Evolutionary conservation across 1,140 invertebrate genomes (phyloP).

Genomic region (Drosophila yakuba): DNA sequence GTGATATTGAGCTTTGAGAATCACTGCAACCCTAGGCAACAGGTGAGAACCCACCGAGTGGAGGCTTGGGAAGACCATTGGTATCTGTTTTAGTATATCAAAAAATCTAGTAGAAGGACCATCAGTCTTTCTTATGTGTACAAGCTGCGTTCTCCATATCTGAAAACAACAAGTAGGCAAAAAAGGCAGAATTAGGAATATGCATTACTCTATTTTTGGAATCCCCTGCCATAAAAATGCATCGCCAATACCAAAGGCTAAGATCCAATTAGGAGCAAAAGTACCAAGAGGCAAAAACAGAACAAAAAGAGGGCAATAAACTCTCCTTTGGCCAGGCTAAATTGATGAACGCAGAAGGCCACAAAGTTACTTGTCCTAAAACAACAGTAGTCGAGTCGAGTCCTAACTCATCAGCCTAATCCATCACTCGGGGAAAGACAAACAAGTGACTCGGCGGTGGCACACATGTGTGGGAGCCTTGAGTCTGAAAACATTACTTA

Average conservation of each 20-base stretch:
- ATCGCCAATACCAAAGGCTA: too few species aligned
- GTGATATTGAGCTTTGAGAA: constrained; percentile 99
- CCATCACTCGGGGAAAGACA: constrained; percentile 46
- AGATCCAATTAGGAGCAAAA: too few species aligned
- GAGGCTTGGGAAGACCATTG: too few species aligned
- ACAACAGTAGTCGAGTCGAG: constrained; percentile 35
- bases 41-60: constrained; percentile 83
- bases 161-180: too few species aligned
- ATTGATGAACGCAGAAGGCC: constrained; percentile 9
- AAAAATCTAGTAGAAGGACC: too few species aligned
- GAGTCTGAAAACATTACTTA: constrained; percentile 46
- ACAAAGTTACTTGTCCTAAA: constrained; percentile 65
- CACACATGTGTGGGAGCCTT: constrained; percentile 24
- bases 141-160: too few species aligned
- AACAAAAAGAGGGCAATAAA: constrained; percentile 1
- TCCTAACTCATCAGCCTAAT: constrained; percentile 44
- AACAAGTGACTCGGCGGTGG: constrained; percentile 23
- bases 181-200: too few species aligned
- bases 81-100: background rate
- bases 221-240: too few species aligned
- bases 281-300: background rate
- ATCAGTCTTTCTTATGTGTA: too few species aligned
- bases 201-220: too few species aligned
- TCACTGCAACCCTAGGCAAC: constrained; percentile 97
- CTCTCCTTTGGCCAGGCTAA: constrained; percentile 14